Evolutionary conservation across 2,888 invertebrate genomes (phyloP), one percentile per base, ranked within the genome.

Genomic region (Dryobota labecula): DNA sequence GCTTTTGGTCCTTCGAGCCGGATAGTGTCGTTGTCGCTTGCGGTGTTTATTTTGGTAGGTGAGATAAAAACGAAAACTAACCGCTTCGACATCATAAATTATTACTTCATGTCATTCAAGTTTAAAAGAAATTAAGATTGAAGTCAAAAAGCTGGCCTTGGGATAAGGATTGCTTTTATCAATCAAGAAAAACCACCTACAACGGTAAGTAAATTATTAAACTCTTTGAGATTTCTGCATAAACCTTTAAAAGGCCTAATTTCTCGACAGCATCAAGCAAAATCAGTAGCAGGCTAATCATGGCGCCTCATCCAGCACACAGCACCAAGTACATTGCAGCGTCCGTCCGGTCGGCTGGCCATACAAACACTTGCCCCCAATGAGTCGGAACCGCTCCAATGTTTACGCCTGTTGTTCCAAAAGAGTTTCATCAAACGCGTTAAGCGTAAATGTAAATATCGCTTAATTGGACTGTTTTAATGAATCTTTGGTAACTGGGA

Each of bases 391-490:
- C 77, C 70, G 74, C 73, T 71, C 72, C 81, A 80, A 80, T 81
- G 75, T 83, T 80, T 78, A 78, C 85, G 76, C 61, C 45, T 57
- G 80, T 84, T 82, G 80, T 81, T 78, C 54, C 76, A 76, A 85
- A 85, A 86, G 79, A 82, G 78, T 83, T 73, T 69, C 73, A 77
- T 77, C 79, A 78, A 84, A 83, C 68, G 83, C 83, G 81, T 83
- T 76, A 86, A 84, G 81, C 85, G 86, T 83, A 72, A 86, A 84
- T 76, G 83, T 84, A 86, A 86, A 85, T 78, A 84, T 76, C 62
- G 76, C 77, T 83, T 85, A 86, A 85, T 85, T 85, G 85, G 78
- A 64, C 73, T 70, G 83, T 76, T 86, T 84, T 85, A 86, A 86
- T 86, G 75, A 81, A 80, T 76, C 78, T 75, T 84, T 76, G 71